These are phyloP conservation scores for Hystrix brachyura DNA, from an alignment of 2,113 vertebrate species.

Conservation along the genomic window DNA sequence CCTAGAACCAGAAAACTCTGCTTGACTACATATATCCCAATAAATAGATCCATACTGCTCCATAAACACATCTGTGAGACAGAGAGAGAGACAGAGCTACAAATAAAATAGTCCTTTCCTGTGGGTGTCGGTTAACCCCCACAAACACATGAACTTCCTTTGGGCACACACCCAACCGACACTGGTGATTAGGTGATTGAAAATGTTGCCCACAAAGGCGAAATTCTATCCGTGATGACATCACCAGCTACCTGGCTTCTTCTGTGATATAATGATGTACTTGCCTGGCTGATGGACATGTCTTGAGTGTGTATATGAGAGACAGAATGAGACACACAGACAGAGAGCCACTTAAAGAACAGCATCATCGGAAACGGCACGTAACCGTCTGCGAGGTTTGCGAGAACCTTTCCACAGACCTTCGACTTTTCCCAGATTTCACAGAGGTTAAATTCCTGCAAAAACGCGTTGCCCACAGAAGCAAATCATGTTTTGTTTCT, in stretches of 20 bases:
- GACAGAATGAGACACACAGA: not conserved
- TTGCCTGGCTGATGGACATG: not conserved
- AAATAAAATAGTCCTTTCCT: slow-evolving; percentile 66
- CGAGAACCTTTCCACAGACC: slow-evolving; percentile 59
- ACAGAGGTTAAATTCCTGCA: slow-evolving; percentile 52
- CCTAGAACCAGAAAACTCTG: slow-evolving; percentile 62
- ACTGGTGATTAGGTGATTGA: slow-evolving; percentile 50
- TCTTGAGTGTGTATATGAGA: not conserved
- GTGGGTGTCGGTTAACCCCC: slow-evolving; percentile 76
- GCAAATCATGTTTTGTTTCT: not conserved
- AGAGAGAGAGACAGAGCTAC: not conserved
- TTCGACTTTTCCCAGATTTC: slow-evolving; percentile 58
- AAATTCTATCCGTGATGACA: slow-evolving; percentile 78
- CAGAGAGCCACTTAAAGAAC: slow-evolving; percentile 17
- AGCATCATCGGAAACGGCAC: slow-evolving; percentile 26
- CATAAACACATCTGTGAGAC: slow-evolving; percentile 15
- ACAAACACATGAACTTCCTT: slow-evolving; percentile 76
- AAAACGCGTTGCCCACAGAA: not conserved
- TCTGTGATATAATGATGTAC: slow-evolving; percentile 55
- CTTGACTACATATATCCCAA: slow-evolving; percentile 24
- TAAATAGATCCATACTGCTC: slow-evolving; percentile 34
- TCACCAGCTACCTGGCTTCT: slow-evolving; percentile 69
- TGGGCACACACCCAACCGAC: slow-evolving; percentile 70
- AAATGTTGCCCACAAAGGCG: slow-evolving; percentile 70
- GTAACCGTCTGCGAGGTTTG: slow-evolving; percentile 53